Evolutionary conservation across 2,797 vertebrate genomes (phyloP).

Genomic region (Enteromius argenteus): DNA sequence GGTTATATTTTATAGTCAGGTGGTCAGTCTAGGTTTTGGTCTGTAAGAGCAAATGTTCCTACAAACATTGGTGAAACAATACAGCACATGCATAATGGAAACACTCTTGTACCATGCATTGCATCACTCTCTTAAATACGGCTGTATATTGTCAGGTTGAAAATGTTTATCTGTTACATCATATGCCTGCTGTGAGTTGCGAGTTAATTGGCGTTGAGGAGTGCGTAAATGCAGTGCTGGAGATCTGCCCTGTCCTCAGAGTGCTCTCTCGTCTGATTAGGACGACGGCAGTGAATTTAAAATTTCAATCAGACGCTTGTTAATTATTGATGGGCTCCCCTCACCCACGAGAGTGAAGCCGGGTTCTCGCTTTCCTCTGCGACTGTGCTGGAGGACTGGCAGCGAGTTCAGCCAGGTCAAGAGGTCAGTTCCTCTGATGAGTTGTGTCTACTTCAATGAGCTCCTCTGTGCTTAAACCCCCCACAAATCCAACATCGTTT

Average conservation of each 20-base stretch:
- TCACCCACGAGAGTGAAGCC: slow-evolving; percentile 69
- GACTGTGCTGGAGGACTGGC: slow-evolving; percentile 62
- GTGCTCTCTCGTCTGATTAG: slow-evolving; percentile 74
- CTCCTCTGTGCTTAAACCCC: slow-evolving; percentile 74
- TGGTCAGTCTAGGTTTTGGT: neutral
- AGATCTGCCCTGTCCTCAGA: slow-evolving; percentile 46
- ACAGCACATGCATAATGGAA: neutral
- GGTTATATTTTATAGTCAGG: neutral
- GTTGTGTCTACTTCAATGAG: slow-evolving; percentile 78
- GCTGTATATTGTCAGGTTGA: slow-evolving; percentile 68
- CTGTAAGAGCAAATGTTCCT: neutral
- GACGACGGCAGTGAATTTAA: slow-evolving; percentile 77
- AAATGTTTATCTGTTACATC: slow-evolving; percentile 70
- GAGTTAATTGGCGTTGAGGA: slow-evolving; percentile 75
- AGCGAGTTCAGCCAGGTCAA: slow-evolving; percentile 75
- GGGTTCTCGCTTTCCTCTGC: slow-evolving; percentile 36
- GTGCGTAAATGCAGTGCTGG: slow-evolving; percentile 70
- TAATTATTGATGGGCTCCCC: slow-evolving; percentile 81
- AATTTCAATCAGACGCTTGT: slow-evolving; percentile 80
- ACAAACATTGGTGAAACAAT: neutral
- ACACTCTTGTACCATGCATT: neutral
- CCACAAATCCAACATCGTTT: slow-evolving; percentile 67
- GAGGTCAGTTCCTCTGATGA: slow-evolving; percentile 76
- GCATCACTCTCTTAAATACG: neutral
- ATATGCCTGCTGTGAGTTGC: slow-evolving; percentile 67